phyloP scores from a whole-genome alignment of 2,797 vertebrate species.

The Esox lucius region DNA sequence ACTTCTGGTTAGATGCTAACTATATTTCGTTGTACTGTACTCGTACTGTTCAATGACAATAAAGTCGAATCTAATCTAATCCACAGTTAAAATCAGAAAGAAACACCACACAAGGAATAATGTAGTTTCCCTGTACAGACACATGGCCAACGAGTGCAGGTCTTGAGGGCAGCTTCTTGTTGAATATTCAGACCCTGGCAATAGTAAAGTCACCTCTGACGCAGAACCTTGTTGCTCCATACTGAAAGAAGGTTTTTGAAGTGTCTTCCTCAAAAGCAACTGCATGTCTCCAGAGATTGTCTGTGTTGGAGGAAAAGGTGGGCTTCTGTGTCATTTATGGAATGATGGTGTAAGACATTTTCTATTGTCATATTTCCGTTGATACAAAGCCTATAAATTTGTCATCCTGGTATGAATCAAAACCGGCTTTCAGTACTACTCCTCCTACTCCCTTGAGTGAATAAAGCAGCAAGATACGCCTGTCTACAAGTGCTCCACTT shows the following conservation, averaged over 20 bases:
- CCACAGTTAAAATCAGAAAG: background rate
- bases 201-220: conserved; percentile 36
- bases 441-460: conserved; percentile 1
- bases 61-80: background rate
- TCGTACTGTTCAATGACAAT: no score
- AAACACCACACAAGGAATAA: background rate
- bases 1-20: no score
- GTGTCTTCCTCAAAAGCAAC: conserved; percentile 51
- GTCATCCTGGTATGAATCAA: conserved; percentile 33
- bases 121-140: background rate
- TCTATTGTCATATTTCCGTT: conserved; percentile 62
- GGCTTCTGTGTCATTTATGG: conserved; percentile 38
- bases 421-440: conserved; percentile 16
- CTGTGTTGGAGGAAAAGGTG: conserved; percentile 50
- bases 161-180: conserved; percentile 5
- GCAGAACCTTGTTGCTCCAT: conserved; percentile 32
- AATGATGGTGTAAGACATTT: conserved; percentile 34
- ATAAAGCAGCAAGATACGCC: background rate
- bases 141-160: background rate
- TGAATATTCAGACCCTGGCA: background rate
- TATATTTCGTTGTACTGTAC: no score
- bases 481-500: background rate
- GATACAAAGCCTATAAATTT: conserved; percentile 24
- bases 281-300: conserved; percentile 44
- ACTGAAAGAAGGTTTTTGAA: conserved; percentile 68